Conservation (phyloP, 2,888 invertebrate genomes). For the Acrobasis suavella region DNA sequence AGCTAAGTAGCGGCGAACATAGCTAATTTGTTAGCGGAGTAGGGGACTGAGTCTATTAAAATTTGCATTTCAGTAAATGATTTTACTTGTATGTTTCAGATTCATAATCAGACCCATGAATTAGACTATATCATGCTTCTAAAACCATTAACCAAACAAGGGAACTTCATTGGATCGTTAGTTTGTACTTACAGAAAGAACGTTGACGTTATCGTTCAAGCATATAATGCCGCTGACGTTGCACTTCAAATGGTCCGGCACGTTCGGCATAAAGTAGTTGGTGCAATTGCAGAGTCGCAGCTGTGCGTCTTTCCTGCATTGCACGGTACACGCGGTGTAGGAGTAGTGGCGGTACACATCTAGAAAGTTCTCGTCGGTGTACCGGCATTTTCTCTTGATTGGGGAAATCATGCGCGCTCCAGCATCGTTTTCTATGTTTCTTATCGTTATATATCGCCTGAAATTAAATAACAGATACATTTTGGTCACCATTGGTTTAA, state of each 20-base stretch:
- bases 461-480: conserved; percentile 1
- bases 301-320: conserved; percentile 87
- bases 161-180: background rate
- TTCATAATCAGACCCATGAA: too few relatives aligned
- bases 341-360: conserved; percentile 86
- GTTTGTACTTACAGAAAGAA: conserved; percentile 79
- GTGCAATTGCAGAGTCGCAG: conserved; percentile 85
- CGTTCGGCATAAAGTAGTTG: conserved; percentile 87
- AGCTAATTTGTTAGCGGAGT: too few relatives aligned
- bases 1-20: too few relatives aligned
- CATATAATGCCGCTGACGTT: conserved; percentile 86
- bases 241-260: conserved; percentile 81
- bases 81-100: too few relatives aligned
- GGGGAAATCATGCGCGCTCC: conserved; percentile 84
- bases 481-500: too few relatives aligned
- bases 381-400: conserved; percentile 88
- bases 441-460: conserved; percentile 80
- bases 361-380: conserved; percentile 84
- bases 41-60: too few relatives aligned
- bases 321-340: conserved; percentile 87
- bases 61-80: too few relatives aligned
- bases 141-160: too few relatives aligned
- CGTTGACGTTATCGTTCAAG: conserved; percentile 83
- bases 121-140: too few relatives aligned
- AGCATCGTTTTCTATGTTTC: conserved; percentile 87